A percentile compares a stretch with the other conserved stretches of the same genome.
Evolutionary conservation across 1,140 invertebrate genomes (phyloP).

Genomic region (Panagrolaimus sp.): DNA sequence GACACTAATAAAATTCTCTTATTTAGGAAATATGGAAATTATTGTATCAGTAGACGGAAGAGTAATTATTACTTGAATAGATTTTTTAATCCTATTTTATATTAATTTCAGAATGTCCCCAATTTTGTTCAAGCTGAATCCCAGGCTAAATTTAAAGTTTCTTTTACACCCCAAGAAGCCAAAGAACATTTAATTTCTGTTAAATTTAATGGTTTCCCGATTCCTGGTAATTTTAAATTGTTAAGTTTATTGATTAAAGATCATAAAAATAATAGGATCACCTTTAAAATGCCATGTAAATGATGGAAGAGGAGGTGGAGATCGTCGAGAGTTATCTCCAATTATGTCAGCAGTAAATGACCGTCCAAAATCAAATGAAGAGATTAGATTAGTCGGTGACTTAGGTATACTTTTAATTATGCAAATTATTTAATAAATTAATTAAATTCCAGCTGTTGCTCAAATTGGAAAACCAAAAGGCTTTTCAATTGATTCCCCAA

Average conservation of each 20-base stretch:
- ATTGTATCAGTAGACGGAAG: constrained; percentile 88
- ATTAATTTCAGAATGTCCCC: constrained; percentile 75
- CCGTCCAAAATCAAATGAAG: constrained; percentile 22
- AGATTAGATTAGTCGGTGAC: constrained; percentile 47
- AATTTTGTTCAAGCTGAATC: constrained; percentile 96
- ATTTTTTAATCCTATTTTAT: no score
- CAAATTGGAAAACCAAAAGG: constrained; percentile 54
- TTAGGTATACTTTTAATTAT: constrained; percentile 3
- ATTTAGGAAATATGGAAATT: constrained; percentile 70
- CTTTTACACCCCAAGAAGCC: constrained; percentile 89
- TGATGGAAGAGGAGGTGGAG: constrained; percentile 66
- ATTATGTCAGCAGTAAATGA: constrained; percentile 63
- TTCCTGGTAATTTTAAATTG: constrained; percentile 68
- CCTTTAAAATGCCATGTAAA: constrained; percentile 66
- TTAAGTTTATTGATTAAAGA: constrained; percentile 30
- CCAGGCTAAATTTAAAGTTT: constrained; percentile 87
- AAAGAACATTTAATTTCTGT: constrained; percentile 71
- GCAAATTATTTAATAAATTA: no score
- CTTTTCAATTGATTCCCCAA: constrained; percentile 50
- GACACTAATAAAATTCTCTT: not conserved
- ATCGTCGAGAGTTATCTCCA: constrained; percentile 66
- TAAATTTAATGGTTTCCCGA: constrained; percentile 88
- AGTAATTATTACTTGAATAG: no score
- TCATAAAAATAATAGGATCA: constrained; percentile 40
- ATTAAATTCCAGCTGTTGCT: constrained; percentile 23